A percentile compares a stretch with the other conserved stretches of the same genome.
Conservation (phyloP, 2,888 invertebrate species). For the Dysmachus trigonus region DNA sequence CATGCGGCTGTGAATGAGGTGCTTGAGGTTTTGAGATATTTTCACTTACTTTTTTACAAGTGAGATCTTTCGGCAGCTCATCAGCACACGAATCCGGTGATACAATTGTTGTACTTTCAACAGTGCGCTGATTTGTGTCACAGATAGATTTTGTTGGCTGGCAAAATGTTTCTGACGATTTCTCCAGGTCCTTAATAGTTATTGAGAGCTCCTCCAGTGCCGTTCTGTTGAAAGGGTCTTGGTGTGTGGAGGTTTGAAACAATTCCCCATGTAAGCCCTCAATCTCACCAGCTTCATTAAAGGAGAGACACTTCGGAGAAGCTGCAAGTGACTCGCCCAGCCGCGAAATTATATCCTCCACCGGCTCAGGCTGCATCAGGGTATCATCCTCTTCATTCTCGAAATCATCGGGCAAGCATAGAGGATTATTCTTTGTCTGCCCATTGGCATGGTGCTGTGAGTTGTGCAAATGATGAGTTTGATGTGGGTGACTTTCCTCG, state of each 20-base stretch:
- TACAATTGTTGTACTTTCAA: conserved; percentile 54
- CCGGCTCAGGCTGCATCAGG: conserved; percentile 65
- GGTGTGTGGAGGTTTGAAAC: conserved; percentile 57
- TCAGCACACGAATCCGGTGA: conserved; percentile 60
- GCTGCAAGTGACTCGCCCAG: conserved; percentile 70
- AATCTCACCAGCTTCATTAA: conserved; percentile 63
- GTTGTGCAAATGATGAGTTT: conserved; percentile 5
- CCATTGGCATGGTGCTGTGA: not conserved
- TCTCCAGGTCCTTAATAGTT: conserved; percentile 68
- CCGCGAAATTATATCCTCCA: conserved; percentile 71
- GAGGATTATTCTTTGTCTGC: conserved; percentile 50
- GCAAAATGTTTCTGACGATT: conserved; percentile 50
- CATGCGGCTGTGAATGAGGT: conserved; percentile 51
- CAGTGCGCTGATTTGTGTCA: conserved; percentile 56
- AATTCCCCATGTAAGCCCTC: conserved; percentile 61
- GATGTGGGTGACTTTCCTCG: conserved; percentile 59
- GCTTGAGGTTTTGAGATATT: conserved; percentile 55
- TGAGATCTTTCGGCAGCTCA: conserved; percentile 71
- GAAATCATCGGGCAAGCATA: conserved; percentile 61
- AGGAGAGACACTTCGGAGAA: conserved; percentile 62
- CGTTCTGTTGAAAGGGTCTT: conserved; percentile 53
- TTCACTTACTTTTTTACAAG: conserved; percentile 66
- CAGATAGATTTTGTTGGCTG: conserved; percentile 51
- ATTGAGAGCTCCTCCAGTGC: conserved; percentile 66
- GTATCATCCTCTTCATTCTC: conserved; percentile 67